Conservation (phyloP, 2,113 vertebrate species). For the Microtus oregoni region DNA sequence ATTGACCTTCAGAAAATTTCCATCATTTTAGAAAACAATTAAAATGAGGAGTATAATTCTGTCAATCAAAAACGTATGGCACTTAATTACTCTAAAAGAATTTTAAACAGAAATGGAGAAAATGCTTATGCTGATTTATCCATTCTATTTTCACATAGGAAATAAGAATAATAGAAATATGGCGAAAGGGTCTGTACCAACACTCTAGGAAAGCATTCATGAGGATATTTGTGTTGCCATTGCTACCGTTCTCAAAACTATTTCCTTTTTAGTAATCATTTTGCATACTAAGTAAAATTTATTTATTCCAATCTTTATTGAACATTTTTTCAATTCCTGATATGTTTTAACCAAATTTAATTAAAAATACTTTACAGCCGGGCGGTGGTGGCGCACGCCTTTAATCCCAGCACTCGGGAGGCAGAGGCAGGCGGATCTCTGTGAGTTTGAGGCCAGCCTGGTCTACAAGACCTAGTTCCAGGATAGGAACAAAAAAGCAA, state of each 20-base stretch:
- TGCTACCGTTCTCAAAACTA: not conserved
- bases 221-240: not conserved
- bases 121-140: not conserved
- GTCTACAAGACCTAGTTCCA: too few species aligned
- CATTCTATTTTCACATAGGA: not conserved
- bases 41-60: slow-evolving; percentile 48
- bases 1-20: slow-evolving; percentile 35
- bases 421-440: too few species aligned
- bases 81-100: slow-evolving; percentile 78
- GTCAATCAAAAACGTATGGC: slow-evolving; percentile 65
- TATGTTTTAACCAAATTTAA: slow-evolving; percentile 78
- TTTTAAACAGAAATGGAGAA: slow-evolving; percentile 61
- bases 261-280: not conserved
- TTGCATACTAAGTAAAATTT: slow-evolving; percentile 55
- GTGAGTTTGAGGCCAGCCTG: too few species aligned
- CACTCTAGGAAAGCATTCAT: not conserved
- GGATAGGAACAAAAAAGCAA: too few species aligned
- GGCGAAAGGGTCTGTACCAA: not conserved
- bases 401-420: too few species aligned
- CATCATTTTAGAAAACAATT: slow-evolving; percentile 59
- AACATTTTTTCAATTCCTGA: slow-evolving; percentile 57
- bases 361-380: slow-evolving; percentile 66
- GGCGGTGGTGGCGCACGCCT: too few species aligned
- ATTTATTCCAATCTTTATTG: slow-evolving; percentile 65
- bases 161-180: not conserved